A percentile compares a stretch with the other conserved stretches of the same genome.
phyloP scores from a whole-genome alignment of 2,888 invertebrate species.

The Trachelus iudaicus region DNA sequence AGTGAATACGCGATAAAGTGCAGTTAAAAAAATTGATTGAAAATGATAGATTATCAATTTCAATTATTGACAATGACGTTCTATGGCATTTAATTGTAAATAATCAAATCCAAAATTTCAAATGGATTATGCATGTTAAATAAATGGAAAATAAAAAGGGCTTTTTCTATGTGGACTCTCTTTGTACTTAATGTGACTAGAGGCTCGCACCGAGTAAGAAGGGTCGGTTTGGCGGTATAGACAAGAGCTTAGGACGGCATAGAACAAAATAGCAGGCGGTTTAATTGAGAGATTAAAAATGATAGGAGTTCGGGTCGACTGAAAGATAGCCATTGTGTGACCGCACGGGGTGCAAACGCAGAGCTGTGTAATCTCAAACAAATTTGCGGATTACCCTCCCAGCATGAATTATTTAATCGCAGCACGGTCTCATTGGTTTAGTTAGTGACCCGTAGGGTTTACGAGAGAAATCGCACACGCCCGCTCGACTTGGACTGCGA shows the following conservation, averaged over 20 bases:
- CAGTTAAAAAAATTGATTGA: not conserved
- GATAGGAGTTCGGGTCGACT: slow-evolving; percentile 20
- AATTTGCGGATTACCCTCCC: slow-evolving; percentile 63
- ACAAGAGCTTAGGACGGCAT: not conserved
- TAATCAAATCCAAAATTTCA: not conserved
- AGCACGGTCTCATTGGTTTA: slow-evolving; percentile 54
- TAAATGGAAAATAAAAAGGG: not conserved
- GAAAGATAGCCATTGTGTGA: slow-evolving; percentile 55
- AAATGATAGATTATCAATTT: not conserved
- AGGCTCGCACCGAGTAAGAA: not conserved
- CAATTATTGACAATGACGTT: too few species aligned
- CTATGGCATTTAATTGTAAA: too few species aligned
- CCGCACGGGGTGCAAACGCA: slow-evolving; percentile 52
- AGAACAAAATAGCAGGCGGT: slow-evolving; percentile 8
- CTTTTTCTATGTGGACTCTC: not conserved
- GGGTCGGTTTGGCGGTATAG: too few species aligned
- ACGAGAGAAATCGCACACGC: slow-evolving; percentile 44
- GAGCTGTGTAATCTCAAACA: slow-evolving; percentile 55
- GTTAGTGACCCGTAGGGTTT: slow-evolving; percentile 51
- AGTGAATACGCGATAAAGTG: not conserved
- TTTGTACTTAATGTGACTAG: not conserved
- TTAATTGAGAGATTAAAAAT: slow-evolving; percentile 27
- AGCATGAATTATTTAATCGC: slow-evolving; percentile 62
- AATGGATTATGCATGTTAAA: not conserved
- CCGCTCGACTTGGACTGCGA: slow-evolving; percentile 24